phyloP scores from a whole-genome alignment of 2,113 vertebrate genomes.

The Corythornis vintsioides region DNA sequence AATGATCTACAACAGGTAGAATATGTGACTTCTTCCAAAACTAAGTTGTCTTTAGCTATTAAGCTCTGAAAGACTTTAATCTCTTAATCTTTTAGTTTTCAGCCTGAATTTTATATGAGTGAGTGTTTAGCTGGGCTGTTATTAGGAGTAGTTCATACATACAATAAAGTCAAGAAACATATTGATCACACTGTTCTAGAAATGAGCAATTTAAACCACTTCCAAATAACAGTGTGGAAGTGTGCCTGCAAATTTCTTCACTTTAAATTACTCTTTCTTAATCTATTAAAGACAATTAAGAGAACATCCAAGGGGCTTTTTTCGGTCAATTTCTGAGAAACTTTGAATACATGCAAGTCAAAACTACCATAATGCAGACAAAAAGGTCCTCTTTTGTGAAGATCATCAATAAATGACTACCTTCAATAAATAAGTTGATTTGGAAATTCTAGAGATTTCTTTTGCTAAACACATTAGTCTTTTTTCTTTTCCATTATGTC shows the following conservation, averaged over 20 bases:
- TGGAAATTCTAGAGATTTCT: constrained; percentile 56
- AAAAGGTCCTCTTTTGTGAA: constrained; percentile 64
- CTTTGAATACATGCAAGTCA: constrained; percentile 68
- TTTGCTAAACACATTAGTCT: constrained; percentile 61
- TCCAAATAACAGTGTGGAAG: neutral
- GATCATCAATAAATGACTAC: constrained; percentile 58
- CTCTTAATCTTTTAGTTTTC: neutral
- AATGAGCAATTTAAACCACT: neutral
- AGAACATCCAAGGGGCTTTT: neutral
- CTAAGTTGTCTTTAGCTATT: neutral
- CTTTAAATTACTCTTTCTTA: neutral
- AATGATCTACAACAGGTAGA: neutral
- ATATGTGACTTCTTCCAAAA: neutral
- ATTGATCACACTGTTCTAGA: neutral
- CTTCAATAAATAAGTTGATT: constrained; percentile 79
- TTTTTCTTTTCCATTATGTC: constrained; percentile 78
- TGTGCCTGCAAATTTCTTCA: neutral
- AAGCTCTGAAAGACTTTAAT: neutral
- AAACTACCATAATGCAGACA: constrained; percentile 62
- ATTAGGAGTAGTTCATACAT: neutral
- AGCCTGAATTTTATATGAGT: neutral
- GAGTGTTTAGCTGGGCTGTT: neutral
- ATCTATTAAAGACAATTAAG: constrained; percentile 1
- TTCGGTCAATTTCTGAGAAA: constrained; percentile 3
- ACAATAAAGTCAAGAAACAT: neutral